Evolutionary conservation across 2,888 invertebrate species (phyloP), one percentile per base, ranked within the genome.

Genomic region (Sepioteuthis lessoniana): DNA sequence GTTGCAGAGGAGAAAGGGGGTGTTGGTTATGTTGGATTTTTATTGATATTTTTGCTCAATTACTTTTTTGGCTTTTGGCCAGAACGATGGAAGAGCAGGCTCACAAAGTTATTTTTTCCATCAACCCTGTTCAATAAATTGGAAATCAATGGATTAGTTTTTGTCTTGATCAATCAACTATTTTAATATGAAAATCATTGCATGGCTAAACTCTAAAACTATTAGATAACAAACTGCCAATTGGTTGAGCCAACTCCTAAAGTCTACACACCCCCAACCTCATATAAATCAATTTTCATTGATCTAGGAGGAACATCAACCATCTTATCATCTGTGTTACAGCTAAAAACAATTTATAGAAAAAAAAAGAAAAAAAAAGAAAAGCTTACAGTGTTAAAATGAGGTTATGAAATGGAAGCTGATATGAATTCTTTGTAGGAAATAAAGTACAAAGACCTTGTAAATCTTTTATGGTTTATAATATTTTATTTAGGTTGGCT

Each of bases 31-130:
- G 16, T 76, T 76, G 76, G 76, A 76, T 76, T 76, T 60, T 76
- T 76, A 76, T 76, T 76, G 76, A 76, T 76, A 76, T 76, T 76
- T 76, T 76, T 76, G 76, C 76, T 76, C 76, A 76, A 76, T 76
- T 76, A 76, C 76, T n/a, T 76, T 76, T 76, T 76, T 76, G 76
- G 76, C 76, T 76, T 76, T 76, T 76, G 76, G 76, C 76, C 76
- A 76, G n/a, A 25, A 25, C 25, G 21, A 5, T 55, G 55, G 55
- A 55, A 55, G 25, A 76, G 76, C 16, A n/a, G n/a, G 16, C n/a
- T 76, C n/a, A 76, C 76, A 76, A 76, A 76, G 16, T 76, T 76
- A n/a, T 76, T 76, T 42, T 42, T 76, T 76, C 76, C n/a, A 76
- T 76, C 76, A n/a, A 76, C n/a, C 76, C 25, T n/a, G 76, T 76